phyloP scores from a whole-genome alignment of 2,113 vertebrate species.

The Collichthys lucidus region DNA sequence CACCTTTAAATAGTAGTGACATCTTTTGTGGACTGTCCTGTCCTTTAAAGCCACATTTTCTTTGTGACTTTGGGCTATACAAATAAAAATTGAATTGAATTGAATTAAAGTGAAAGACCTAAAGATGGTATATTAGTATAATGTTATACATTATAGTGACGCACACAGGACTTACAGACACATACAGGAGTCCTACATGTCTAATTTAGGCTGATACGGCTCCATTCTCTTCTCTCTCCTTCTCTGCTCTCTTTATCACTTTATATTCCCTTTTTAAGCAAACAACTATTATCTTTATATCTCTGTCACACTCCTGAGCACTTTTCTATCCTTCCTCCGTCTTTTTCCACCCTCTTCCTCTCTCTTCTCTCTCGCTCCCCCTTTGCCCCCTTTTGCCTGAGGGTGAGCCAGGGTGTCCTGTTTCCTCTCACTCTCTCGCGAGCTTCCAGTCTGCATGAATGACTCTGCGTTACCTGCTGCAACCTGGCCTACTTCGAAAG shows the following conservation, averaged over 20 bases:
- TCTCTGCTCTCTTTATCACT: neutral
- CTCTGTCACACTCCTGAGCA: neutral
- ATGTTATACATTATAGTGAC: neutral
- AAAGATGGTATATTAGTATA: neutral
- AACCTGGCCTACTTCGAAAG: slow-evolving; percentile 78
- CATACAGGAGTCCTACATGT: slow-evolving; percentile 1
- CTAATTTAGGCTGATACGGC: slow-evolving; percentile 14
- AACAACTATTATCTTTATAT: neutral
- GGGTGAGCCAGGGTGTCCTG: slow-evolving; percentile 65
- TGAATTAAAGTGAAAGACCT: neutral
- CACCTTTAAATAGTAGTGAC: neutral
- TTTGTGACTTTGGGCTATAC: too few species aligned
- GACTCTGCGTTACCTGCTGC: slow-evolving; percentile 76
- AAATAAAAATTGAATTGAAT: too few species aligned
- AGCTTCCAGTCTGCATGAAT: slow-evolving; percentile 67
- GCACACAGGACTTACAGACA: neutral
- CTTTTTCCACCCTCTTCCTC: neutral
- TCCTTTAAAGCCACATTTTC: too few species aligned
- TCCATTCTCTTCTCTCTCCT: neutral
- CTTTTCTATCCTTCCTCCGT: neutral
- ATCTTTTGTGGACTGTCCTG: neutral
- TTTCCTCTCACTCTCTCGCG: slow-evolving; percentile 50
- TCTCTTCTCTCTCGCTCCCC: slow-evolving; percentile 2
- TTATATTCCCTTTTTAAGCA: neutral
- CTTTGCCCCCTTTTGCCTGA: slow-evolving; percentile 42